Percentiles rank a stretch among this genome's conserved stretches.
Conservation (phyloP, 2,113 vertebrate species). For the Capreolus pygargus region DNA sequence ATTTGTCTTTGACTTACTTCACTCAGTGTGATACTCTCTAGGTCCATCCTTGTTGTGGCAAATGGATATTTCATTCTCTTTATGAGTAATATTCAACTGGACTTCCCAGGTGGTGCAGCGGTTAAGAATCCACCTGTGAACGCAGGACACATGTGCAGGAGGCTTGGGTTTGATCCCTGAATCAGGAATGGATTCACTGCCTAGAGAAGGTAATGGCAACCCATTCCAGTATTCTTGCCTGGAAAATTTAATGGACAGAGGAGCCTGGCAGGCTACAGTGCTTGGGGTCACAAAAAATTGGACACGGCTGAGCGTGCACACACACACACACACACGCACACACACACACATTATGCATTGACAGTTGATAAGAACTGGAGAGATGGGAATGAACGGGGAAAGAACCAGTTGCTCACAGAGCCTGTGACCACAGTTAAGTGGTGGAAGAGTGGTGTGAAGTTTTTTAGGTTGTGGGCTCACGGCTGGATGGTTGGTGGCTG, state of each 20-base stretch:
- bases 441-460: not conserved
- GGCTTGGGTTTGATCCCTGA: not conserved
- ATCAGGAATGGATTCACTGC: not conserved
- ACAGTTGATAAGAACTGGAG: not conserved
- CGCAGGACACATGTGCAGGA: not conserved
- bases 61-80: not conserved
- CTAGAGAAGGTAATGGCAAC: not conserved
- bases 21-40: not conserved
- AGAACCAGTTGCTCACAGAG: not conserved
- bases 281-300: not conserved
- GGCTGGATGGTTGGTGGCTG: not conserved
- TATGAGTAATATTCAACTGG: not conserved
- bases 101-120: fast-evolving
- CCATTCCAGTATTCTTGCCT: not conserved
- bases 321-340: fast-evolving
- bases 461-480: not conserved
- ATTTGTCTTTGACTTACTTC: not conserved
- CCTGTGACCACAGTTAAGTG: not conserved
- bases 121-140: not conserved
- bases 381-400: not conserved
- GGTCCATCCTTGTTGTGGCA: not conserved
- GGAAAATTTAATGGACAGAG: not conserved
- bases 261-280: not conserved
- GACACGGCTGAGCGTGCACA: fast-evolving
- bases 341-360: not conserved